Percentiles rank a stretch among this genome's conserved stretches.
These are phyloP conservation scores for Ommatoiulus sabulosus DNA, from an alignment of 2,888 invertebrate genomes.

Conservation along the genomic window DNA sequence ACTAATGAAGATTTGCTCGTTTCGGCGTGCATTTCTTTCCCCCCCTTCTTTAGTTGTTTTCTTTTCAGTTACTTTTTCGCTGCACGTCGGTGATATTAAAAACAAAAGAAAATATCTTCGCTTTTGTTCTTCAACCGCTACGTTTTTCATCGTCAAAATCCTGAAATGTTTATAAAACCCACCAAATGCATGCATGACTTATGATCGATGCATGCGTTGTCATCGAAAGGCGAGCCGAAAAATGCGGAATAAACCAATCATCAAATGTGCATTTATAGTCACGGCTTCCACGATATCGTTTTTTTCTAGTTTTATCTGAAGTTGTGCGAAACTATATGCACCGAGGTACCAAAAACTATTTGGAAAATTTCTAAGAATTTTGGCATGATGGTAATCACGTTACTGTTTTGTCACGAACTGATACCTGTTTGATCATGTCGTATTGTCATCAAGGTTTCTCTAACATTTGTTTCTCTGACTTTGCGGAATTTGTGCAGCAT, in stretches of 20 bases:
- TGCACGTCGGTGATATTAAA: constrained; percentile 15
- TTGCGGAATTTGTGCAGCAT: too few species aligned
- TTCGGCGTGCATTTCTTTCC: too few species aligned
- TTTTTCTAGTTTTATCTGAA: too few species aligned
- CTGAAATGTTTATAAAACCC: neutral
- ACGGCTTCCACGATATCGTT: too few species aligned
- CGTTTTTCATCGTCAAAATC: constrained; percentile 17
- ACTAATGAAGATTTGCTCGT: neutral
- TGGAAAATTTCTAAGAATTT: too few species aligned
- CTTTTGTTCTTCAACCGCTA: constrained; percentile 4
- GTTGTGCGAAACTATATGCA: too few species aligned
- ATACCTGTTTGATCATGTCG: too few species aligned
- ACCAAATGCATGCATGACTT: constrained; percentile 3
- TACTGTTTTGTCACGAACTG: too few species aligned
- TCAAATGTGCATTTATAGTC: neutral
- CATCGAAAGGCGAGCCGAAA: neutral
- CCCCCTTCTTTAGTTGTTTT: too few species aligned
- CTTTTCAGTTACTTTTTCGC: neutral
- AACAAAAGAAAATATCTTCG: constrained; percentile 8
- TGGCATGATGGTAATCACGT: neutral
- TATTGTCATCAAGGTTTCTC: too few species aligned
- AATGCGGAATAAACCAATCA: neutral
- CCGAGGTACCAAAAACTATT: too few species aligned
- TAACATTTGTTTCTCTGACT: too few species aligned
- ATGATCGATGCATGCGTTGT: neutral